These are phyloP conservation scores for Agrotis ipsilon DNA, from an alignment of 2,888 invertebrate species.

Conservation along the genomic window DNA sequence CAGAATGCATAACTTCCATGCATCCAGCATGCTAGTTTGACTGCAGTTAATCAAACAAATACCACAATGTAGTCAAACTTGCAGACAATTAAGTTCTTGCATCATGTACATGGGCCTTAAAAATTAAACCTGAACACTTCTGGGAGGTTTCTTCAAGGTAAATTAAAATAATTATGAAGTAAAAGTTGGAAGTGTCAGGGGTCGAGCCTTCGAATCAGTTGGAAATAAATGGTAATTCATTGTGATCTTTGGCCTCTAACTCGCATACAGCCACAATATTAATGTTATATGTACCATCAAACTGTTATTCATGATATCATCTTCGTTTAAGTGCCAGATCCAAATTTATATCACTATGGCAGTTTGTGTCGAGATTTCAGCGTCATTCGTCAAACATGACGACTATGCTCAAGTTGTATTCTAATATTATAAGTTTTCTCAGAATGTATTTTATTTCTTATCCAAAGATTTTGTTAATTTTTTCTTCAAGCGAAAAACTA, in stretches of 20 bases:
- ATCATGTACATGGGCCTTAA: no score
- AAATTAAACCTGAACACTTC: not conserved
- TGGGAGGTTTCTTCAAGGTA: not conserved
- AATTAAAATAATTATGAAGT: conserved; percentile 5
- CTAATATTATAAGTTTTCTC: not conserved
- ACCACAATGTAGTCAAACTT: no score
- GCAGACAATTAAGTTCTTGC: no score
- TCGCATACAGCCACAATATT: conserved; percentile 16
- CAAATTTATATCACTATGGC: conserved; percentile 43
- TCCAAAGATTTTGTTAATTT: not conserved
- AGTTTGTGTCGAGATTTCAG: conserved; percentile 17
- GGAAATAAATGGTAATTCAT: conserved; percentile 4
- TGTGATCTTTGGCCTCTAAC: conserved; percentile 13
- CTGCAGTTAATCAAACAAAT: no score
- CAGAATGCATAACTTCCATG: no score
- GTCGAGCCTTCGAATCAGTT: conserved; percentile 4
- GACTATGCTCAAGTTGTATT: conserved; percentile 15
- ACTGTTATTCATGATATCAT: conserved; percentile 16
- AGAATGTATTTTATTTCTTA: not conserved
- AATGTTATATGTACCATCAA: conserved; percentile 10
- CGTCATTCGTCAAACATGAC: conserved; percentile 17
- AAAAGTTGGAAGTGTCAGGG: conserved; percentile 9
- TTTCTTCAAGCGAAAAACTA: not conserved
- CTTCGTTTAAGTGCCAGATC: conserved; percentile 34
- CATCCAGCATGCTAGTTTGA: no score